phyloP scores from a whole-genome alignment of 2,888 invertebrate species.

The Scrobipalpa costella region DNA sequence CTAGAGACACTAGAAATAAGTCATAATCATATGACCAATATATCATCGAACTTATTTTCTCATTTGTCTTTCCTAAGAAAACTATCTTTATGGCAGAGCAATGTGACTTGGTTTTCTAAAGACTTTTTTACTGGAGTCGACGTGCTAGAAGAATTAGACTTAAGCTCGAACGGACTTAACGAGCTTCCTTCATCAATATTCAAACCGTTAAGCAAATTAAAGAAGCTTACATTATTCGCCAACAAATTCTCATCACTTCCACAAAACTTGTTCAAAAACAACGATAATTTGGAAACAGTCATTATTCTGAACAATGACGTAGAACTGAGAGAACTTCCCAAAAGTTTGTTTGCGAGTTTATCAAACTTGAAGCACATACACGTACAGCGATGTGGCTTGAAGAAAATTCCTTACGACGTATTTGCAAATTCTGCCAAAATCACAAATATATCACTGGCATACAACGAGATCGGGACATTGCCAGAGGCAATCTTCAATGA shows the following conservation, averaged over 20 bases:
- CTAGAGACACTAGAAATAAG: conserved; percentile 84
- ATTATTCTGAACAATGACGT: conserved; percentile 81
- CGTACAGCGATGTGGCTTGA: conserved; percentile 80
- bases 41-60: conserved; percentile 83
- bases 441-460: conserved; percentile 81
- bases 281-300: conserved; percentile 75
- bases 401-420: conserved; percentile 81
- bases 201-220: conserved; percentile 81
- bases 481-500: conserved; percentile 83
- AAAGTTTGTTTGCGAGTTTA: conserved; percentile 82
- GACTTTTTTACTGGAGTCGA: conserved; percentile 83
- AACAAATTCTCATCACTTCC: conserved; percentile 85
- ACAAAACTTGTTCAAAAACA: conserved; percentile 79
- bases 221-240: conserved; percentile 83
- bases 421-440: conserved; percentile 82
- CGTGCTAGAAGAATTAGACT: conserved; percentile 84
- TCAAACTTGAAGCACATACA: conserved; percentile 79
- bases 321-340: conserved; percentile 80
- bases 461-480: conserved; percentile 79
- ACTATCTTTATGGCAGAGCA: conserved; percentile 86
- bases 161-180: conserved; percentile 84
- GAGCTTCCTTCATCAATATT: conserved; percentile 83
- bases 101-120: conserved; percentile 82
- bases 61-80: conserved; percentile 81
- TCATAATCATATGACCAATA: conserved; percentile 82